These are phyloP conservation scores for Chymomyza amoena DNA, from an alignment of 2,888 invertebrate species.

Conservation along the genomic window DNA sequence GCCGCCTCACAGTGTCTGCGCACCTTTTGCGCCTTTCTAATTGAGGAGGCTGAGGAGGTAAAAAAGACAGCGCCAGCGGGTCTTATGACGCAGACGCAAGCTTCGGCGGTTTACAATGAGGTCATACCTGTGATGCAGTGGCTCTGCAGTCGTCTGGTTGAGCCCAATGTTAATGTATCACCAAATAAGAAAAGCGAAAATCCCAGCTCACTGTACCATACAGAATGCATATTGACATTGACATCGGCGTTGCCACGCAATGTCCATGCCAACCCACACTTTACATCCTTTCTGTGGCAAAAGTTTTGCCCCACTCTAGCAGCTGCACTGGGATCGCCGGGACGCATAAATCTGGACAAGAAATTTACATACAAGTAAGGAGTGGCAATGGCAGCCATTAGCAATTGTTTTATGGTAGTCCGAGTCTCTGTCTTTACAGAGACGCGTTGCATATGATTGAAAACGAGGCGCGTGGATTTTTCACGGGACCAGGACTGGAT, in stretches of 20 bases:
- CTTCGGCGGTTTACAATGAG: conserved; percentile 92
- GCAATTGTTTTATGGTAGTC: neutral
- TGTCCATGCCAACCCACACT: conserved; percentile 90
- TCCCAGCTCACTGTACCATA: conserved; percentile 84
- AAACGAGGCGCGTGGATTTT: conserved; percentile 78
- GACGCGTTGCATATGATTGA: conserved; percentile 79
- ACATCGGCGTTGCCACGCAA: conserved; percentile 90
- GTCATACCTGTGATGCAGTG: conserved; percentile 94
- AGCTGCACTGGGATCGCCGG: conserved; percentile 91
- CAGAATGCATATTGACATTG: conserved; percentile 92
- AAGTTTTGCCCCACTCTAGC: conserved; percentile 94
- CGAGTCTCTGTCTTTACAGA: conserved; percentile 44
- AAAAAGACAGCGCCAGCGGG: conserved; percentile 82
- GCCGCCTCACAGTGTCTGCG: conserved; percentile 93
- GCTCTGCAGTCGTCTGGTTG: conserved; percentile 90
- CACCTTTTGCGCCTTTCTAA: conserved; percentile 90
- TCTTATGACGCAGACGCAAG: conserved; percentile 80
- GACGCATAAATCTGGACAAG: conserved; percentile 84
- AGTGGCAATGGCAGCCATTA: neutral
- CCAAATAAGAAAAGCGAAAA: conserved; percentile 78
- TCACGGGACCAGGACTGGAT: conserved; percentile 82
- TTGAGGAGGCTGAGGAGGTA: conserved; percentile 80
- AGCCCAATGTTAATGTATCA: conserved; percentile 82
- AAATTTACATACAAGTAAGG: conserved; percentile 85
- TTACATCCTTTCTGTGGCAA: conserved; percentile 94